A percentile compares a stretch with the other conserved stretches of the same genome.
phyloP scores from a whole-genome alignment of 37 sponge, comb jelly and placozoan genomes.

The Petrosia ficiformis region DNA sequence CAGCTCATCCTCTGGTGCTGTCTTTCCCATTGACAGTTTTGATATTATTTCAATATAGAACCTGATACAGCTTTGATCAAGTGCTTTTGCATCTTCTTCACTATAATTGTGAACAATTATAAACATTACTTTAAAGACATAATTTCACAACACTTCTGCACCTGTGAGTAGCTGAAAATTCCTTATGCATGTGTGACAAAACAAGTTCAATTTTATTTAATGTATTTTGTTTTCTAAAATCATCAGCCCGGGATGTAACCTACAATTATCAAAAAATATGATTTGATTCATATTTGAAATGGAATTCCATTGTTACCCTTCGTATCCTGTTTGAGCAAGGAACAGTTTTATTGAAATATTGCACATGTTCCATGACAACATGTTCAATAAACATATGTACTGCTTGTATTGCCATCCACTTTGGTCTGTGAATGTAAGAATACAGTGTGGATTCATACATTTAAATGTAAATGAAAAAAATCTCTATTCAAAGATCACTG shows the following conservation, averaged over 20 bases:
- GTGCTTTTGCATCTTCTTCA: neutral
- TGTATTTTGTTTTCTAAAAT: neutral
- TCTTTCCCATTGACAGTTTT: slow-evolving; percentile 50
- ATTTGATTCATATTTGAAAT: too few species aligned
- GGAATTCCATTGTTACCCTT: too few species aligned
- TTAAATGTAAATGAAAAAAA: neutral
- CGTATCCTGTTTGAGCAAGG: neutral
- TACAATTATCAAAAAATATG: neutral
- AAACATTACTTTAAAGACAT: too few species aligned
- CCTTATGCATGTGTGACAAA: neutral
- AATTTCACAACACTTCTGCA: too few species aligned
- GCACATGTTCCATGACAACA: neutral
- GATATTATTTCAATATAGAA: slow-evolving; percentile 61
- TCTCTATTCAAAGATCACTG: too few species aligned
- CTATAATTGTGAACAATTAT: too few species aligned
- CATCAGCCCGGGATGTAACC: neutral
- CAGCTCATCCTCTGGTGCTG: slow-evolving; percentile 34
- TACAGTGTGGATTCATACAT: neutral
- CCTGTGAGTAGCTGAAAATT: neutral
- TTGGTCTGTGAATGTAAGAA: neutral
- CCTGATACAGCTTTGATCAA: slow-evolving; percentile 7
- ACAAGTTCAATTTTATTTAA: neutral
- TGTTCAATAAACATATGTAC: slow-evolving; percentile 4
- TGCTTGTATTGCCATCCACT: neutral
- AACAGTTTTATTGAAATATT: neutral